Conservation (phyloP, 2,797 vertebrate genomes). For the Falco cherrug region DNA sequence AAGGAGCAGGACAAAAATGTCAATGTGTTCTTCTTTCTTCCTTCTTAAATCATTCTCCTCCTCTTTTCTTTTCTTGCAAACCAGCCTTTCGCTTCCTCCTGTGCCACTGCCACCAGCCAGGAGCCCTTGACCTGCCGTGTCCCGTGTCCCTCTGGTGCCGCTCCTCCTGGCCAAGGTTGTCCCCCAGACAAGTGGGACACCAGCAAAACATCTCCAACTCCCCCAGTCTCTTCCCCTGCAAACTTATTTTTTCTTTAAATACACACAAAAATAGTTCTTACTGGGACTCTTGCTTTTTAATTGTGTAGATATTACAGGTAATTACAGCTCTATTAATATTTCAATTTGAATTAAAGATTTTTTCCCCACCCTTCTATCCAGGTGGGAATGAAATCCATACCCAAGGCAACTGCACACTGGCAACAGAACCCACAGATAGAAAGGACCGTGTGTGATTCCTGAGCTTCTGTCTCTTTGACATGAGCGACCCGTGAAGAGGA, state of each 20-base stretch:
- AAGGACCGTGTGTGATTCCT: neutral
- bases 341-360: conserved; percentile 75
- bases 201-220: neutral
- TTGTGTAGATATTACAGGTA: conserved; percentile 54
- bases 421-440: neutral
- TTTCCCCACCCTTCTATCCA: conserved; percentile 34
- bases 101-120: neutral
- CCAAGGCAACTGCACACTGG: conserved; percentile 26
- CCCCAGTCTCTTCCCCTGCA: neutral
- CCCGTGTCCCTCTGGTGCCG: neutral
- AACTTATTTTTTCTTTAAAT: conserved; percentile 26
- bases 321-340: conserved; percentile 75
- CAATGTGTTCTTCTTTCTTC: neutral
- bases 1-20: neutral
- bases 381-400: conserved; percentile 53
- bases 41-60: neutral
- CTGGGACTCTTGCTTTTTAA: conserved; percentile 6
- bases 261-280: neutral
- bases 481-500: neutral
- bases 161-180: neutral
- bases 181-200: neutral
- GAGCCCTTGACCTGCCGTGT: neutral
- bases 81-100: neutral
- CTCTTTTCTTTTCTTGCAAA: neutral
- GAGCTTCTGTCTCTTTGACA: neutral